These are phyloP conservation scores for Rhynchonycteris naso DNA, from an alignment of 2,797 vertebrate species.

Conservation along the genomic window DNA sequence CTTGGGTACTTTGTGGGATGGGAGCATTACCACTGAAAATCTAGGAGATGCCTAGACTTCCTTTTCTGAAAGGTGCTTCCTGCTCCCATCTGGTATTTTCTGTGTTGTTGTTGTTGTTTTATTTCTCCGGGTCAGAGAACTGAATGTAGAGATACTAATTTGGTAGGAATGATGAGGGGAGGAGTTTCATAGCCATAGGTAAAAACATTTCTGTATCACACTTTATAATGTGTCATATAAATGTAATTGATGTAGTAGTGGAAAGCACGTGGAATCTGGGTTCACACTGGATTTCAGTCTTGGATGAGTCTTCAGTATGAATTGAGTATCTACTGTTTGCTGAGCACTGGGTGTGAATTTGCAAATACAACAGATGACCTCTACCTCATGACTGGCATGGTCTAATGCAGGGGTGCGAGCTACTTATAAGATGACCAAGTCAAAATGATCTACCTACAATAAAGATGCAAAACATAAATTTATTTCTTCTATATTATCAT, in stretches of 20 bases:
- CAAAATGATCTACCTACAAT: too few relatives aligned
- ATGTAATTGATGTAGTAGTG: not conserved
- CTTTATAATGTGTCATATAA: accelerated
- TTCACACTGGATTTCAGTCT: not conserved
- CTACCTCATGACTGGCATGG: accelerated
- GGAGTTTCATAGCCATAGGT: not conserved
- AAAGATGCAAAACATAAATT: too few relatives aligned
- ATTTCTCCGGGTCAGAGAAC: not conserved
- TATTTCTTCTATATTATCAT: too few relatives aligned
- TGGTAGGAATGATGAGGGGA: not conserved
- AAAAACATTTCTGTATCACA: not conserved
- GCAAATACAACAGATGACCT: not conserved
- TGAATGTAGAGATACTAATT: not conserved
- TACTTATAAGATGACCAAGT: too few relatives aligned
- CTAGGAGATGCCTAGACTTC: not conserved
- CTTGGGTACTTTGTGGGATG: not conserved
- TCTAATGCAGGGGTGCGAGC: not conserved
- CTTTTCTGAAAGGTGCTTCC: not conserved
- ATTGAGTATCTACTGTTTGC: not conserved
- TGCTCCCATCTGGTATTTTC: not conserved
- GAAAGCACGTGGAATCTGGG: not conserved
- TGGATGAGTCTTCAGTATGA: not conserved
- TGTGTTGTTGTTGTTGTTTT: not conserved
- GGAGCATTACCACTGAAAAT: not conserved
- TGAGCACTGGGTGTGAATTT: not conserved